Evolutionary conservation across 2,888 invertebrate species (phyloP), one percentile per base, ranked within the genome.

Genomic region (Trichopria drosophilae): DNA sequence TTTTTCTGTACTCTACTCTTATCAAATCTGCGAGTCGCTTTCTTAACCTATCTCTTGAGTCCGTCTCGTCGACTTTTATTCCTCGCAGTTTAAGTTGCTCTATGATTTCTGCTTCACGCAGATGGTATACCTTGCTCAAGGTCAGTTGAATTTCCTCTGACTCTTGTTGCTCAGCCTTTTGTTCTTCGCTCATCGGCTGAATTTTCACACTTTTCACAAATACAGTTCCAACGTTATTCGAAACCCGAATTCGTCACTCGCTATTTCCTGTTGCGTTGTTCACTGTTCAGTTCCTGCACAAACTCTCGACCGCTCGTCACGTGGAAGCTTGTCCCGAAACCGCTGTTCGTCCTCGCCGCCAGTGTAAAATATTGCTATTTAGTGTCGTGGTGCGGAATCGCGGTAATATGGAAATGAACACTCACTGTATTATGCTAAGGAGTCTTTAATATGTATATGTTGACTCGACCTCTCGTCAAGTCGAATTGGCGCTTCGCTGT

Each of bases 221-320:
- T 28, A 36, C 47, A 45, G 31, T 40, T 19, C 32, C 32, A 22
- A 23, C 39, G 40, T 40, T 31, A 32, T 20, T 20, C 24, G 37
- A 34, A 32, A 47, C 32, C 40, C 32, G 47, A 47, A 40, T 40
- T 40, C 34, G 40, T 35, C 47, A 40, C 47, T 40, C 47, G 23
- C 47, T 31, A 40, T 47, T 41, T 24, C 34, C 39, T 22, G 40
- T 13, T 28, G 48, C 47, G 47, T 23, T 47, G 46, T 29, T 26
- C 28, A n/a, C n/a, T n/a, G n/a, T n/a, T n/a, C n/a, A n/a, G n/a
- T n/a, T n/a, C n/a, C n/a, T n/a, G n/a, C n/a, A n/a, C n/a, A n/a
- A n/a, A n/a, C n/a, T n/a, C n/a, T n/a, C n/a, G n/a, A n/a, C n/a
- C n/a, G n/a, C n/a, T 26, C 12, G 37, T 35, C 45, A 34, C 34